Base-by-base conservation (phyloP, 2,888 invertebrate species). In the Hoplodrina blanda region DNA sequence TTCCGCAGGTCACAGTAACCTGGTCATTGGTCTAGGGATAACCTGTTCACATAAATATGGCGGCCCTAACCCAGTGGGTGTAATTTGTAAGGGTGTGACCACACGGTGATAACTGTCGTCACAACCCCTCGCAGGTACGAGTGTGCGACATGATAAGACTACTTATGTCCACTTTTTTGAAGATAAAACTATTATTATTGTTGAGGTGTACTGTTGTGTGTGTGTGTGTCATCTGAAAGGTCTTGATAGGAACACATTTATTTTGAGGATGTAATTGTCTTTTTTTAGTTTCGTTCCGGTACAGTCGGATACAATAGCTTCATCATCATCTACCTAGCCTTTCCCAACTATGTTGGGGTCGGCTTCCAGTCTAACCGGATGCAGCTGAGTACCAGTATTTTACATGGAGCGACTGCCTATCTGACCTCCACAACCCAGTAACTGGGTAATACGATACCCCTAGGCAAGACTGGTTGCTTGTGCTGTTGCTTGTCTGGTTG, bases 81-180 rank as follows among this genome's bases (percentile, higher is more conserved):
- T 75, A 71, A 83, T 83, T 83, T 84, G 84, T 84, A 72, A 78
- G 77, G 82, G 82, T 69, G 78, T 71, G 76, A 71, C 76, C 76
- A 73, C 71, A 73, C 68, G 62, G 66, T 62, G 73, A 75, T 81
- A 73, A 71, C 76, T 76, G 77, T 62, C 67, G 55, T 30, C 63
- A n/a, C 54, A 50, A 62, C 64, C 80, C 69, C 59, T 71, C 62
- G 68, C 80, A 82, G 82, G 79, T 81, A 83, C 56, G 54, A 61
- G 53, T 46, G 71, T 62, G 73, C 50, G 62, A 59, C 69, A 55
- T 65, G 82, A 83, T 82, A 82, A 78, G 69, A 67, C 60, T 57
- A 63, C 50, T 72, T 76, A 71, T 61, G 60, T 25, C 41, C 56
- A 53, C 17, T 65, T 69, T 70, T 71, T 62, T 71, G 20, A 57